Evolutionary conservation across 2,113 vertebrate species (phyloP).

Genomic region (Microcebus ravelobensis): DNA sequence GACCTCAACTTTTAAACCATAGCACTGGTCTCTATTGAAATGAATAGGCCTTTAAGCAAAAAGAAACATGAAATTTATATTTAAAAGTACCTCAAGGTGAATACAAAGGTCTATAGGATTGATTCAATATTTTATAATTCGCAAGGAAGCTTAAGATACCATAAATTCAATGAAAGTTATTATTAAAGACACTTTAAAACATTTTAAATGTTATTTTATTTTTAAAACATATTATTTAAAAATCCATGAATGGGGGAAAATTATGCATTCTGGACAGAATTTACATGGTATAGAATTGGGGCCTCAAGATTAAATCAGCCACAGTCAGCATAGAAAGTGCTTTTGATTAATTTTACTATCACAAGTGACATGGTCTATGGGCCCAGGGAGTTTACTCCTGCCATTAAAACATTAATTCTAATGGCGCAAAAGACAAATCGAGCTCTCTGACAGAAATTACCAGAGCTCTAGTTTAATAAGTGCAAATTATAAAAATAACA

Average conservation of each 20-base stretch:
- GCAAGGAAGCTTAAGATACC: not conserved
- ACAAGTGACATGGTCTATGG: not conserved
- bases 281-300: not conserved
- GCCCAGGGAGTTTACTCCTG: not conserved
- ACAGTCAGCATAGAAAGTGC: not conserved
- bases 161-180: not conserved
- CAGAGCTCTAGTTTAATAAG: not conserved
- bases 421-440: not conserved
- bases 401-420: conserved; percentile 43
- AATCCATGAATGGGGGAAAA: not conserved
- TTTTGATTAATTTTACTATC: conserved; percentile 38
- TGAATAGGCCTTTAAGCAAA: not conserved
- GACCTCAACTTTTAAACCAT: not conserved
- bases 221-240: not conserved
- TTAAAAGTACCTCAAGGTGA: conserved; percentile 17
- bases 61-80: not conserved
- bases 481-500: conserved; percentile 15
- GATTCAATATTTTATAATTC: conserved; percentile 15
- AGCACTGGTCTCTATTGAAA: not conserved
- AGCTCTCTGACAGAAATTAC: conserved; percentile 11
- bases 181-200: conserved; percentile 8
- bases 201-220: not conserved
- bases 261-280: not conserved
- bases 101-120: not conserved
- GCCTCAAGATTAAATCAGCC: conserved; percentile 13